Conservation (phyloP, 2,113 vertebrate species). For the Girardinichthys multiradiatus region DNA sequence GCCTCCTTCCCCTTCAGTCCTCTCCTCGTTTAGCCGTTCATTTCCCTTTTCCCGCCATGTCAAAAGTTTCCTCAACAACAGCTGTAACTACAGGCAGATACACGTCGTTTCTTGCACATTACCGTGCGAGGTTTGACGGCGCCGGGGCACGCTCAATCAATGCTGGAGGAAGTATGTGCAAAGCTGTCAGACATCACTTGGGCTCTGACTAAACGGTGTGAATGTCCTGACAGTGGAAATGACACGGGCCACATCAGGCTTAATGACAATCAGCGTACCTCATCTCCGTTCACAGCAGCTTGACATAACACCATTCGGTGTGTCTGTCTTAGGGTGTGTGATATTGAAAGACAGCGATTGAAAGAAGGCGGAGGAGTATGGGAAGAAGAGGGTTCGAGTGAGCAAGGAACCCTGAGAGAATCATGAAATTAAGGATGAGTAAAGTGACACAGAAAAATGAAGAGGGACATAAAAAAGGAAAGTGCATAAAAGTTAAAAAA, state of each 20-base stretch:
- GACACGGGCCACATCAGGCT: constrained; percentile 78
- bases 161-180: constrained; percentile 64
- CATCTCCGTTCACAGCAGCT: constrained; percentile 65
- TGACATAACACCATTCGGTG: constrained; percentile 64
- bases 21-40: constrained; percentile 34
- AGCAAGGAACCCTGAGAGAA: constrained; percentile 14
- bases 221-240: constrained; percentile 79
- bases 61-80: constrained; percentile 49
- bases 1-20: constrained; percentile 44
- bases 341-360: constrained; percentile 35
- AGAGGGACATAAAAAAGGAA: constrained; percentile 78
- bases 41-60: constrained; percentile 39
- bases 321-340: constrained; percentile 19
- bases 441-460: constrained; percentile 5
- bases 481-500: constrained; percentile 32
- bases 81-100: constrained; percentile 56
- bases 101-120: constrained; percentile 26
- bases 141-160: constrained; percentile 70
- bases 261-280: constrained; percentile 75
- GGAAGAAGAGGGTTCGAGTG: constrained; percentile 25
- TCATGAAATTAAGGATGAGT: constrained; percentile 32
- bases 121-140: constrained; percentile 48
- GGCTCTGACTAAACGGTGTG: constrained; percentile 78
- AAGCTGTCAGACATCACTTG: constrained; percentile 78
- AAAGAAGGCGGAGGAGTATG: constrained; percentile 12